Base-by-base conservation (phyloP, 2,888 invertebrate species). In the Xestia c-nigrum region DNA sequence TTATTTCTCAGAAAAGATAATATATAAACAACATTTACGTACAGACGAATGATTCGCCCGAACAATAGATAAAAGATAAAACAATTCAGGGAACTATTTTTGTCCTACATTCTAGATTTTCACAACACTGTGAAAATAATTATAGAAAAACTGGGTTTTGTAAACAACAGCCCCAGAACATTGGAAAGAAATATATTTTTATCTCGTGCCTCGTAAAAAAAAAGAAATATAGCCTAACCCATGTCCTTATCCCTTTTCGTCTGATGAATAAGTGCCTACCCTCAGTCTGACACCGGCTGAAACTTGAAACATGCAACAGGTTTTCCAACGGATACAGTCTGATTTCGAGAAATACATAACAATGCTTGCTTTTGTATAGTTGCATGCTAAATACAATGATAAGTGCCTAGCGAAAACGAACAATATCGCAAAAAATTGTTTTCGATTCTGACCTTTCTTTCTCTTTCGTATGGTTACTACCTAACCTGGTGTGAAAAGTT, bases 141-240 rank as follows among this genome's bases (percentile, higher is more conserved):
- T 71, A 80, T 12, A 31, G 81, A 76, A 85, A 78, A 76, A 85
- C 81, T 85, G 78, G 72, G 71, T 72, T 87, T 65, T 76, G 74
- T 81, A 85, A 89, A 88, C 79, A 43, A 83, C 21, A 7, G 40
- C 38, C 9, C 38, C 50, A 12, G 9, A 19, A 12, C 3, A 52
- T 24, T 16, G 14, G 0, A 61, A 19, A 31, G 31, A 19, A 61
- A 61, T 5, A 4, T 5, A 10, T 9, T 61, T 38, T 3, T 19
- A 59, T 31, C 31, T 19, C 4, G 9, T 19, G 59, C 59, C 59
- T 3, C 1, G 31, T 31, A 31, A 31, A 31, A 31, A 31, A 31
- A 31, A 31, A 31, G 31, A 31, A 31, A 31, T 31, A 31, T 2
- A 31, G 31, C 31, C 31, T 61, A 9, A 59, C 59, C 19, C 9